Conservation (phyloP, 1,140 invertebrate genomes). For the Drosophila chauvacae region DNA sequence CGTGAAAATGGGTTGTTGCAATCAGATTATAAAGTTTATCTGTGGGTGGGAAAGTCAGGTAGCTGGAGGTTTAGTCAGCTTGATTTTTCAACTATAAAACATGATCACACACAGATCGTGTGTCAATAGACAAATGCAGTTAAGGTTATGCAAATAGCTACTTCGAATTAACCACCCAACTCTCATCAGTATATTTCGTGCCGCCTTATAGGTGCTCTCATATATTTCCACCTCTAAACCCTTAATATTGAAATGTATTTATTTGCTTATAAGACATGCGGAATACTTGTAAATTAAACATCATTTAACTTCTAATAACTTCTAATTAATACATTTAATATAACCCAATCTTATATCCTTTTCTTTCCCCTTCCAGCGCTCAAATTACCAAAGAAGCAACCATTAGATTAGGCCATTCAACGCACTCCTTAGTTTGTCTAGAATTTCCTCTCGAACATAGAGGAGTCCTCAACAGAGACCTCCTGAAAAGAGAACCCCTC, state of each 20-base stretch:
- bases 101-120: not conserved
- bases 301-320: not conserved
- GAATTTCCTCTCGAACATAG: not conserved
- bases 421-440: conserved; percentile 11
- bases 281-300: not conserved
- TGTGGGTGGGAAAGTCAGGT: not conserved
- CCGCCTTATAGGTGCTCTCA: not conserved
- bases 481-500: not conserved
- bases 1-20: conserved; percentile 4
- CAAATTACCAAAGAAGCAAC: conserved; percentile 66
- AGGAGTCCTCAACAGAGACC: not conserved
- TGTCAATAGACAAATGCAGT: too few relatives aligned
- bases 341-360: not conserved
- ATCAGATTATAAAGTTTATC: not conserved
- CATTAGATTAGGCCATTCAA: conserved; percentile 26
- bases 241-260: not conserved
- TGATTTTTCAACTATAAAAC: not conserved
- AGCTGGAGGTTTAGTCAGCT: not conserved
- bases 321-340: too few relatives aligned
- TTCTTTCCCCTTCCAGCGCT: conserved; percentile 49
- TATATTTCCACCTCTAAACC: not conserved
- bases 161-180: not conserved
- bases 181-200: not conserved
- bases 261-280: not conserved
- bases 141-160: not conserved